Evolutionary conservation across 2,797 vertebrate species (phyloP).

Genomic region (Takifugu rubripes): DNA sequence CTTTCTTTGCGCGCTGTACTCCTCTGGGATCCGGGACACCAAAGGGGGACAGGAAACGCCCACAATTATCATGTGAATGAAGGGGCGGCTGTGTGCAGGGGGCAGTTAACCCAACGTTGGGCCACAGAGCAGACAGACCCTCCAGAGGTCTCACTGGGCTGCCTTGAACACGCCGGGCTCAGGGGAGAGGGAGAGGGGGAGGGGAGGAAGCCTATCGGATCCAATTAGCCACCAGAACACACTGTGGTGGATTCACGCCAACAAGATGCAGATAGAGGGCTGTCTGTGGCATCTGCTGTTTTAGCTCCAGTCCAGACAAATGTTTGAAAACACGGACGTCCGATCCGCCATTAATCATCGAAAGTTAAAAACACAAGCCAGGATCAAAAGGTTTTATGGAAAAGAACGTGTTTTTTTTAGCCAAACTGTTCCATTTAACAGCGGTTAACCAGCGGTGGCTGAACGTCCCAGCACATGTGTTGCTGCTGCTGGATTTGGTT

Average conservation of each 20-base stretch:
- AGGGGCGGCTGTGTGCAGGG: not conserved
- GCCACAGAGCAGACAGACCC: conserved; percentile 52
- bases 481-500: too few species aligned
- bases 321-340: too few species aligned
- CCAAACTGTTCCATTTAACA: too few species aligned
- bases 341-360: too few species aligned
- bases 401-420: too few species aligned
- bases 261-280: conserved; percentile 1
- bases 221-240: conserved; percentile 26
- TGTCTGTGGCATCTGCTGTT: not conserved
- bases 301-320: too few species aligned
- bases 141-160: conserved; percentile 22
- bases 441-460: too few species aligned
- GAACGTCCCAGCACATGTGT: too few species aligned
- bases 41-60: conserved; percentile 22
- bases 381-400: too few species aligned
- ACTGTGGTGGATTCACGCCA: conserved; percentile 9
- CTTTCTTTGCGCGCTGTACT: conserved; percentile 13
- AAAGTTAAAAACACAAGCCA: too few species aligned
- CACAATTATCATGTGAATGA: conserved; percentile 56
- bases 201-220: conserved; percentile 33
- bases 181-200: conserved; percentile 21
- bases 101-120: conserved; percentile 18
- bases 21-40: not conserved
- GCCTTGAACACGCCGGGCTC: conserved; percentile 14